Evolutionary conservation across 2,797 vertebrate species (phyloP), one percentile per base, ranked within the genome.

Genomic region (Serranus cabrilla): DNA sequence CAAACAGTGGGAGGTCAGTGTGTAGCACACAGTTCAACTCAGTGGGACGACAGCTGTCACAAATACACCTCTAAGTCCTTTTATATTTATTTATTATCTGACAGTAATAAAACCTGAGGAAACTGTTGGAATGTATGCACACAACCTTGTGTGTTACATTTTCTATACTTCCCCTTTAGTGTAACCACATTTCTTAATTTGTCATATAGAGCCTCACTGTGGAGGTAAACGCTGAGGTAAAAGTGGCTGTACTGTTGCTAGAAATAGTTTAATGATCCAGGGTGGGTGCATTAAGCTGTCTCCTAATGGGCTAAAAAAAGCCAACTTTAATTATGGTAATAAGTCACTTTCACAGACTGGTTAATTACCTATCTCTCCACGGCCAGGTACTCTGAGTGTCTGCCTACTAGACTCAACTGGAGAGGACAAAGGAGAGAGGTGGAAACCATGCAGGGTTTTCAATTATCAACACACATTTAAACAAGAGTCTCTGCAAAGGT

Each of bases 301-400:
- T 84, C 62, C 60, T 82, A 85, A 84, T 81, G 74, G 78, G 77
- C 74, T 78, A 27, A 80, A 82, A 87, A 84, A 69, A 82, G 37
- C 9, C 14, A 13, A 21, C 17, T 82, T 81, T 89, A 90, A 92
- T 89, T 86, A 82, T 73, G 58, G 74, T 85, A 81, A 89, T 91
- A 92, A 87, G 67, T 91, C 84, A 86, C 76, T 83, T 55, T 83
- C 77, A 65, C 60, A 65, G 74, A 82, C 31, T 20, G 17, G 68
- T 77, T 92, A 91, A 92, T 89, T 87, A 87, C 49, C 63, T 54
- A 56, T 82, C 70, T 68, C 67, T 79, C 20, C 69, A 47, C 43
- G 58, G 71, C 47, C 80, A 77, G 60, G 55, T 69, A 42, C 69
- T 54, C 49, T 43, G 18, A 23, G 37, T 65, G 71, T 67, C 42